phyloP scores from a whole-genome alignment of 2,888 invertebrate species.

The Drosophila cognata region DNA sequence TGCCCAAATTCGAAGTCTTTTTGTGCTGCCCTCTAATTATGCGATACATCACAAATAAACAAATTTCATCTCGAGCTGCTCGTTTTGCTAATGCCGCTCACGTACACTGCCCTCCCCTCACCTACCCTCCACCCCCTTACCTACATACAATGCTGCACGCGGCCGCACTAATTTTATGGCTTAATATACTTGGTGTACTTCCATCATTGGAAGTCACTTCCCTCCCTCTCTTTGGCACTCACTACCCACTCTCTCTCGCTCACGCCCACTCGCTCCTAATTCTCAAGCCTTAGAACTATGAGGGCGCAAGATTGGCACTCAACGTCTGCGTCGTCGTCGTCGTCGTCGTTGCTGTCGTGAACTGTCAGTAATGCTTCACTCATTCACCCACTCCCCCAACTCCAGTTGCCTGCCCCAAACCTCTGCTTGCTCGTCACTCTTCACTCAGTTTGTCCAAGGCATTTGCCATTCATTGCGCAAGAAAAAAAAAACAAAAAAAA shows the following conservation, averaged over 20 bases:
- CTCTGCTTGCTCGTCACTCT: neutral
- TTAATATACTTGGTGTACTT: constrained; percentile 74
- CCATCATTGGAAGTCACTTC: constrained; percentile 36
- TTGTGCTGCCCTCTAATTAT: constrained; percentile 63
- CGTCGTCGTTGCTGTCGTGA: constrained; percentile 63
- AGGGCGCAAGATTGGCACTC: constrained; percentile 72
- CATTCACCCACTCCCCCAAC: constrained; percentile 44
- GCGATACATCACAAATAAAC: constrained; percentile 71
- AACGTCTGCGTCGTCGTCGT: constrained; percentile 52
- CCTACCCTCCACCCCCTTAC: neutral
- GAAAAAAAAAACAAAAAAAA: constrained; percentile 19
- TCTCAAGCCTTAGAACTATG: constrained; percentile 51
- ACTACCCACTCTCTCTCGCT: neutral
- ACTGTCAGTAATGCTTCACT: constrained; percentile 70
- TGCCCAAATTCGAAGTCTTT: constrained; percentile 22
- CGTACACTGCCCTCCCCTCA: constrained; percentile 45
- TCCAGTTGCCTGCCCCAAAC: neutral
- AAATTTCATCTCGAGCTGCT: constrained; percentile 65
- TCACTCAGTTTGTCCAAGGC: constrained; percentile 30
- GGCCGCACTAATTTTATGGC: constrained; percentile 81
- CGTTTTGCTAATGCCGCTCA: constrained; percentile 62
- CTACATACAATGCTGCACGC: constrained; percentile 31
- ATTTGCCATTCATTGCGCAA: constrained; percentile 56
- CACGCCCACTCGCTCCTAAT: neutral
- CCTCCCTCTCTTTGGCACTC: neutral